Base-by-base conservation (phyloP, 2,797 vertebrate species). In the Setipinna tenuifilis region DNA sequence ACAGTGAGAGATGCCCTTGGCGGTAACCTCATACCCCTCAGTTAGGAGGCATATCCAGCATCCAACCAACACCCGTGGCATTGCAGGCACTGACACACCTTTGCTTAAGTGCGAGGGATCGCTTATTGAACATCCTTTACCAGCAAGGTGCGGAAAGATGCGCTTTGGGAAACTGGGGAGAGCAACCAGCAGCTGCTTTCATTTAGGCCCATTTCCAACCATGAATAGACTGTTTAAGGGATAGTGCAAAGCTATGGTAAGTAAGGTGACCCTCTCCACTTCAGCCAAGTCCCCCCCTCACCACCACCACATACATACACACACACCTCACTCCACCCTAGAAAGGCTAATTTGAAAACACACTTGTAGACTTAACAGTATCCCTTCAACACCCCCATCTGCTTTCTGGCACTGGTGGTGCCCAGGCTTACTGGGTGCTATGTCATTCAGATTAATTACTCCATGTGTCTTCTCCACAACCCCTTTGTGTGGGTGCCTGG, bases 341-440 rank as follows among this genome's bases (percentile, higher is more conserved):
- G 85, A 90, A 91, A 86, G 84, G 89, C 90, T 93, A 85, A 93
- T 95, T 93, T 93, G 78, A 84, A 93, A 89, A 87, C 87, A 88
- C 68, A 86, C 87, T 86, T 89, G 65, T 71, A 35, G 41, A 88
- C 89, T 84, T 87, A 71, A 23, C 84, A 83, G 88, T 80, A 50
- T 81, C 6, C 0, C 68, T 88, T 54, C 50, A 2, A 0, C 89
- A 2, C 90, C 87, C 12, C 86, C 86, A 44, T 11, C 25, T 71
- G 71, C 46, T 46, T 65, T 48, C 58, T 78, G 35, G 31, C 71
- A 78, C 31, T 44, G 82, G 35, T 75, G 35, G 61, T 23, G 58
- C 23, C 71, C 48, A 14, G 25, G 48, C 31, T 44, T 78, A 88
- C 50, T 83, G 23, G 25, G 81, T 54, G 71, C 35, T 78, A 87